Base-by-base conservation (phyloP, 2,113 vertebrate species). In the Neotragus pygmaeus region DNA sequence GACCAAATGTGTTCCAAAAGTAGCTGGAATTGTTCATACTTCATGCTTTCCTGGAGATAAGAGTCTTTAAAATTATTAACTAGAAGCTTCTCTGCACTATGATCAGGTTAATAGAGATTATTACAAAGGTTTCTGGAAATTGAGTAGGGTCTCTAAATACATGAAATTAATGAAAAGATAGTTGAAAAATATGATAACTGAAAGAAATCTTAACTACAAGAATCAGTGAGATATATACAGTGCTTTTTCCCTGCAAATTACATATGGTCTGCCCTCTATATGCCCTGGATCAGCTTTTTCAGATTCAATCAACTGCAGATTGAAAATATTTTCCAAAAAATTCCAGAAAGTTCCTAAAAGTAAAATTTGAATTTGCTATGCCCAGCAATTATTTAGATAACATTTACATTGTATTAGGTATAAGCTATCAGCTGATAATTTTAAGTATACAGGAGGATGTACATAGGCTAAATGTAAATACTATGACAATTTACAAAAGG, bases 171-270 rank as follows among this genome's bases (percentile, higher is more conserved):
- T 96, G 39, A 96, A 98, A 98, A 98, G 10, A 84, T 53, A 57
- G 70, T 90, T 96, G 64, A 97, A 91, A 91, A 95, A 92, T 30
- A 90, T 4, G 45, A 45, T 70, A 94, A 88, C 12, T 57, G 23
- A n/a, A 96, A 94, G 66, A 98, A 97, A 86, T 53, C 94, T 94
- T 98, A 97, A 97, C 87, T 97, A 88, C 84, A 95, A 96, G 97
- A 98, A 98, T 98, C 98, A 98, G 88, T 96, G 58, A 97, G 97
- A 98, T 98, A 98, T 91, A 98, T 98, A 98, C 93, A 96, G 96
- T 96, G 91, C 80, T 96, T 95, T 98, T 98, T 99, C 99, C 97
- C 98, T 98, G 98, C 92, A 98, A 98, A 98, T 97, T 96, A 96
- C 88, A 91, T 97, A 96, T 16, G 53, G 9, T 27, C 51, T 8